Evolutionary conservation across 2,888 invertebrate species (phyloP), one percentile per base, ranked within the genome.

Genomic region (Noctuana brunneofusca): DNA sequence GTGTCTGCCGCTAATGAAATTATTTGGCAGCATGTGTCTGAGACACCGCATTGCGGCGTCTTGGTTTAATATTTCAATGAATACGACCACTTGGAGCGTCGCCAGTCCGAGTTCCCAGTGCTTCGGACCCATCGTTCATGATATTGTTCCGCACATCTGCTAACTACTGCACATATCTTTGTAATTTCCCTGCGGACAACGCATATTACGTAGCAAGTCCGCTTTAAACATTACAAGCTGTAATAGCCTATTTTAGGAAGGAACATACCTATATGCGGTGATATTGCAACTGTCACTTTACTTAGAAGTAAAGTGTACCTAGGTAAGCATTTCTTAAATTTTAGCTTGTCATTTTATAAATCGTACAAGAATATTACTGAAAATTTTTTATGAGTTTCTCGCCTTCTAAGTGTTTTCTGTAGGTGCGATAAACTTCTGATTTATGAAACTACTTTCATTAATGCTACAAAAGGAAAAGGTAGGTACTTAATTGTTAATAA

Each of bases 31-130:
- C 76, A 78, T 66, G 69, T 75, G 79, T 83, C 83, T 84, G 72
- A 84, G 84, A 80, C 78, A 76, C 86, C 80, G 85, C 84, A 85
- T 66, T 84, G 84, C 84, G 82, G 81, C 83, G 85, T 86, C 89
- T 89, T 88, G 87, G 89, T 82, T 87, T 87, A 87, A 90, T 90
- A 90, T 89, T 91, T 90, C 91, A 90, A 89, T 91, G 84, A 86
- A 80, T 79, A 89, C 84, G 80, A 83, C 78, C 78, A 74, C 75
- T 89, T 90, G 90, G 90, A 87, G 70, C 79, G 53, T 43, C 69
- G 90, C 90, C 90, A 91, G 86, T 83, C 67, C 20, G 66, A 65
- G 65, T 67, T 58, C 66, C 16, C 41, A 41, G 16, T 68, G 57
- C 66, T 66, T 38, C 48, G 62, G 65, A 66, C 62, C 58, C 72